A percentile compares a stretch with the other conserved stretches of the same genome.
Conservation (phyloP, 2,888 invertebrate genomes). For the Clitarchus hookeri region DNA sequence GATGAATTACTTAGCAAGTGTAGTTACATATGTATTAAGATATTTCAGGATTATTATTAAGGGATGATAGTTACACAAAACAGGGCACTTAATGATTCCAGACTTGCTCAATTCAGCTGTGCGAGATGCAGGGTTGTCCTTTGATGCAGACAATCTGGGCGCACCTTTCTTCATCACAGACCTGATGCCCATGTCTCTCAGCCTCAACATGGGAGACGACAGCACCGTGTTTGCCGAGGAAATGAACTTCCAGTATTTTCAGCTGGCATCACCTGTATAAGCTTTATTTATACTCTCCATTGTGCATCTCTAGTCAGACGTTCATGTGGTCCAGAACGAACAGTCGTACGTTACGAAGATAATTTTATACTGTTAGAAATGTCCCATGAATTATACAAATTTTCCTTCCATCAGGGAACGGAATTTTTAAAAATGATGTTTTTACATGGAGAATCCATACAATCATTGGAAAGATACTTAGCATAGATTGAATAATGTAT, state of each 20-base stretch:
- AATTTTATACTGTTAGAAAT: background rate
- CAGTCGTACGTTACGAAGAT: background rate
- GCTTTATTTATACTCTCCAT: background rate
- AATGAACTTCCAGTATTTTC: slow-evolving; percentile 40
- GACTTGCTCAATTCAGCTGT: slow-evolving; percentile 68
- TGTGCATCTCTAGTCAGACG: background rate
- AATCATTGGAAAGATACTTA: background rate
- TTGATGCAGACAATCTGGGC: slow-evolving; percentile 47
- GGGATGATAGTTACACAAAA: too few relatives aligned
- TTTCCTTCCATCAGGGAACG: background rate
- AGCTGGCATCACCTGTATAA: slow-evolving; percentile 35
- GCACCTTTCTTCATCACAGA: slow-evolving; percentile 60
- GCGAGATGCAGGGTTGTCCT: slow-evolving; percentile 74
- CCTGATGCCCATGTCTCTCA: slow-evolving; percentile 58
- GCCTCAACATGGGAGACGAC: slow-evolving; percentile 58
- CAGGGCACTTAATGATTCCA: slow-evolving; percentile 46
- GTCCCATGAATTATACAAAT: background rate
- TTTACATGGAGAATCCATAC: background rate
- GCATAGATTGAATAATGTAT: background rate
- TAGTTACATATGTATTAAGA: too few relatives aligned
- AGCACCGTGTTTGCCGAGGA: slow-evolving; percentile 48
- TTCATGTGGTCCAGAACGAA: background rate
- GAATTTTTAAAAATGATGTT: background rate
- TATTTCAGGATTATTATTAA: too few relatives aligned
- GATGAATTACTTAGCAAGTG: too few relatives aligned